A percentile compares a stretch with the other conserved stretches of the same genome.
Evolutionary conservation across 2,888 invertebrate species (phyloP).

Genomic region (Flexamia atlantica): DNA sequence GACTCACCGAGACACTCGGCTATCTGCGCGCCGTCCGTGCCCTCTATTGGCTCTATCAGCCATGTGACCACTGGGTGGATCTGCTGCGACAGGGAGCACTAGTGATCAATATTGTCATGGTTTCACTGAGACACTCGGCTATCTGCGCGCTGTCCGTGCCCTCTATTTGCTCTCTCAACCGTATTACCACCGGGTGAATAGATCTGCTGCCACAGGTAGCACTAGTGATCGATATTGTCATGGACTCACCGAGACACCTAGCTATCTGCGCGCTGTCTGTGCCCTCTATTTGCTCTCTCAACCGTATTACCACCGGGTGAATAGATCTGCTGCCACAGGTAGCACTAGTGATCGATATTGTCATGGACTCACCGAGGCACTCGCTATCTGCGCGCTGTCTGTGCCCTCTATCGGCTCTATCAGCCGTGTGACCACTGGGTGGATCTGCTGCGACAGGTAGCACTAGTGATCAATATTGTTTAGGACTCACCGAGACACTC

Average conservation of each 20-base stretch:
- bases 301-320: conserved; percentile 96
- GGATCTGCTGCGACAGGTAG: conserved; percentile 96
- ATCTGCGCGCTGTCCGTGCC: too few relatives aligned
- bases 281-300: conserved; percentile 97
- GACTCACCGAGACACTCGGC: conserved; percentile 91
- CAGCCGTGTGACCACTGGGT: conserved; percentile 91
- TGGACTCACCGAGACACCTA: conserved; percentile 85
- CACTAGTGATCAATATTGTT: conserved; percentile 82
- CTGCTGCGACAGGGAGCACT: conserved; percentile 97
- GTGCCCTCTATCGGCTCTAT: conserved; percentile 97
- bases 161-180: too few relatives aligned
- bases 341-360: conserved; percentile 87
- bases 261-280: conserved; percentile 95
- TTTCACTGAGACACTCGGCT: too few relatives aligned
- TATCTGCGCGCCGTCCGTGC: conserved; percentile 94
- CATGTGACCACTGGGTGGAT: conserved; percentile 97
- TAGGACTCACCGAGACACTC: conserved; percentile 85
- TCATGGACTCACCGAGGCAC: conserved; percentile 82
- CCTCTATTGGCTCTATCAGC: conserved; percentile 97
- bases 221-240: too few relatives aligned
- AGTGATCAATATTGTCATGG: too few relatives aligned
- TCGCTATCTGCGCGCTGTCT: conserved; percentile 94
- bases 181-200: too few relatives aligned
- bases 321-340: conserved; percentile 95
- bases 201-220: conserved; percentile 43